These are phyloP conservation scores for Triops cancriformis DNA, from an alignment of 1,140 invertebrate genomes.

Conservation along the genomic window DNA sequence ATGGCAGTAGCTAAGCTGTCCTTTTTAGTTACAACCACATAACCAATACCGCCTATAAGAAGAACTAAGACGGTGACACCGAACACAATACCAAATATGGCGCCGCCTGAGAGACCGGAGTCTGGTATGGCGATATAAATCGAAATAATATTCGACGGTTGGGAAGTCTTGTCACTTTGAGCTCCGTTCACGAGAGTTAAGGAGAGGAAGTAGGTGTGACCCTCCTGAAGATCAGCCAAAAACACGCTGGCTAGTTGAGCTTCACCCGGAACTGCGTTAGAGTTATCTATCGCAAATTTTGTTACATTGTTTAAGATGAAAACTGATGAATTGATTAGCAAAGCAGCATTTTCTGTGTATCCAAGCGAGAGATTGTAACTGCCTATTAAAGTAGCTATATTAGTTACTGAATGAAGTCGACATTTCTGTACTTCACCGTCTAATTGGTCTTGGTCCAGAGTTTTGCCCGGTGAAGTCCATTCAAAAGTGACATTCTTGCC, in stretches of 20 bases:
- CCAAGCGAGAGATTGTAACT: not conserved
- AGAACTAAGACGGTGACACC: not conserved
- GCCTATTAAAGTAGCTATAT: not conserved
- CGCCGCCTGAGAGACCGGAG: not conserved
- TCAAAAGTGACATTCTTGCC: not conserved
- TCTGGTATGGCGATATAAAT: not conserved
- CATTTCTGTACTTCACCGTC: not conserved
- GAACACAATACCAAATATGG: not conserved
- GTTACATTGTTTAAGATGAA: not conserved
- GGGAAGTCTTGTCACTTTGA: not conserved
- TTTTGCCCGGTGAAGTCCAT: not conserved
- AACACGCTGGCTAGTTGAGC: not conserved
- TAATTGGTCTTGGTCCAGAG: not conserved
- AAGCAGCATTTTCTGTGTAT: not conserved
- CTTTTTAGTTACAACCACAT: no score
- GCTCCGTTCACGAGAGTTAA: not conserved
- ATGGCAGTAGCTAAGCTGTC: no score
- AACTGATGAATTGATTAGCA: not conserved
- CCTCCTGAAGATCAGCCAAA: not conserved
- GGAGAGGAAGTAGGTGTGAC: not conserved
- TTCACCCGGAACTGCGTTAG: not conserved
- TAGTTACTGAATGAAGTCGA: not conserved
- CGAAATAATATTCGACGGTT: not conserved
- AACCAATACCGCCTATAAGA: no score
- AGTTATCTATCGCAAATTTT: not conserved